A percentile compares a stretch with the other conserved stretches of the same genome.
Evolutionary conservation across 2,797 vertebrate genomes (phyloP).

Genomic region (Merluccius polli): DNA sequence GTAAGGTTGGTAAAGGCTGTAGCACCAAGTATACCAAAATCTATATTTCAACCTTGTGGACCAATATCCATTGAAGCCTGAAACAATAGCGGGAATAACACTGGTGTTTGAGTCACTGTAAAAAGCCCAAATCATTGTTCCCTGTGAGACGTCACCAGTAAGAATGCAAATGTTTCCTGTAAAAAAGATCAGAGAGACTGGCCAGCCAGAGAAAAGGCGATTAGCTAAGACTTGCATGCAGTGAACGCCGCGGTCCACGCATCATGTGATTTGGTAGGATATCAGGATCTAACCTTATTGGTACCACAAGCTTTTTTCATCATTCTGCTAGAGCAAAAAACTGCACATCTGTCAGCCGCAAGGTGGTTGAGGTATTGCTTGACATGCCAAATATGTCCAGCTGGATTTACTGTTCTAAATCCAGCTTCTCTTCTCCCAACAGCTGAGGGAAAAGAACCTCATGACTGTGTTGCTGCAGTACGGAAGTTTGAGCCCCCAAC

Average conservation of each 20-base stretch:
- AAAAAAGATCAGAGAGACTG: no score
- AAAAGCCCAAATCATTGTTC: background rate
- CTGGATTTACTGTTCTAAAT: background rate
- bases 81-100: background rate
- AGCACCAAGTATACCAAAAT: background rate
- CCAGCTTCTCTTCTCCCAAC: slow-evolving; percentile 3
- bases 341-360: slow-evolving; percentile 4
- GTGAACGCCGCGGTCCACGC: no score
- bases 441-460: background rate
- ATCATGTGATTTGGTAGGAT: no score
- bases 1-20: no score
- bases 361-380: slow-evolving; percentile 2
- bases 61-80: background rate
- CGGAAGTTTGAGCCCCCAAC: no score
- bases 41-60: background rate
- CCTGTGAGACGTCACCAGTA: background rate
- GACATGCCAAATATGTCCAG: slow-evolving; percentile 16
- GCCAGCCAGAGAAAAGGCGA: no score
- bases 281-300: no score
- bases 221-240: no score
- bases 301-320: no score
- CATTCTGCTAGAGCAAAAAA: no score
- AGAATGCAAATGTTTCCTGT: background rate
- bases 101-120: background rate
- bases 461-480: slow-evolving; percentile 8